Conservation (phyloP, 2,888 invertebrate species). For the Yponomeuta sedellus region DNA sequence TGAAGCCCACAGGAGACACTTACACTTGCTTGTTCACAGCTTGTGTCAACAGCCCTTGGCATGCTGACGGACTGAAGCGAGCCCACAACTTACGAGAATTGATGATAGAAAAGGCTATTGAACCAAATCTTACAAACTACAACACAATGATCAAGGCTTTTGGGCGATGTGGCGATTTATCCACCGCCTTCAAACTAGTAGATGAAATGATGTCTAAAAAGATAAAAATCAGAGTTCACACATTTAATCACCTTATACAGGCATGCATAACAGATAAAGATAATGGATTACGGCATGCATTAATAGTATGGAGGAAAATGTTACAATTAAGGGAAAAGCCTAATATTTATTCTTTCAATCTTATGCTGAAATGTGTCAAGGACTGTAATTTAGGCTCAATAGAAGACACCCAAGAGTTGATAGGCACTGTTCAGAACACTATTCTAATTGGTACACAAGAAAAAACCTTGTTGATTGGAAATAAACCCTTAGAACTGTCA, state of each 20-base stretch:
- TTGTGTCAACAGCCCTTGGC: slow-evolving; percentile 87
- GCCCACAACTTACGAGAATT: slow-evolving; percentile 80
- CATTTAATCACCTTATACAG: slow-evolving; percentile 88
- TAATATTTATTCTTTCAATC: slow-evolving; percentile 84
- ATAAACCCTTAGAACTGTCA: neutral
- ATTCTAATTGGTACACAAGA: slow-evolving; percentile 22
- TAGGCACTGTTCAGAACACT: slow-evolving; percentile 46
- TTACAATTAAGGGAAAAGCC: slow-evolving; percentile 79
- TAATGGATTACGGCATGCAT: slow-evolving; percentile 87
- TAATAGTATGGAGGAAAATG: slow-evolving; percentile 93
- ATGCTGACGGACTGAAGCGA: slow-evolving; percentile 80
- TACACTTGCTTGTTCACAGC: slow-evolving; percentile 93
- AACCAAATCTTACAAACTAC: slow-evolving; percentile 86
- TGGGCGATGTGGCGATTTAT: slow-evolving; percentile 86
- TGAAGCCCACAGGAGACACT: slow-evolving; percentile 81
- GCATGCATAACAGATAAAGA: slow-evolving; percentile 88
- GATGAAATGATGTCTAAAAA: slow-evolving; percentile 87
- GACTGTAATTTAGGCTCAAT: slow-evolving; percentile 88
- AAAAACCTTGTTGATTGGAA: neutral
- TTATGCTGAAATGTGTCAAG: slow-evolving; percentile 85
- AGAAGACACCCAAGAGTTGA: slow-evolving; percentile 72
- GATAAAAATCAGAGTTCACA: slow-evolving; percentile 78
- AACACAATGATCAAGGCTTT: slow-evolving; percentile 95
- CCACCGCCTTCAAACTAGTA: slow-evolving; percentile 86
- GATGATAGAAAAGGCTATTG: slow-evolving; percentile 81